A percentile compares a stretch with the other conserved stretches of the same genome.
Evolutionary conservation across 2,888 invertebrate genomes (phyloP).

Genomic region (Rhamphomyia laevipes): DNA sequence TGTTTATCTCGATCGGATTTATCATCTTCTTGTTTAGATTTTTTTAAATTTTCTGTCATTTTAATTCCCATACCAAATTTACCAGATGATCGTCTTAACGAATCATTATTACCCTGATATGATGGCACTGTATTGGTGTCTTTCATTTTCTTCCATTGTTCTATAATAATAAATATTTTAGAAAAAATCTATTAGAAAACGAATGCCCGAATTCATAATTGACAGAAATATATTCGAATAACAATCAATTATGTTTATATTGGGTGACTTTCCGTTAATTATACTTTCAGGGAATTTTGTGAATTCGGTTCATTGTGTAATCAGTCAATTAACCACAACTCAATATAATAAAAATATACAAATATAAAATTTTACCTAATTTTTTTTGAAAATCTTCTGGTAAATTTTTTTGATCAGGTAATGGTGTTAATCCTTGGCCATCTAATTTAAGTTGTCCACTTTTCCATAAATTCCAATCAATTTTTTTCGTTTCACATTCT

Average conservation of each 20-base stretch:
- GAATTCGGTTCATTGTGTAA: neutral
- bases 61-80: conserved; percentile 4
- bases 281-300: no score
- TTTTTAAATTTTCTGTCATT: conserved; percentile 22
- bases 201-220: neutral
- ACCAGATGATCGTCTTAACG: conserved; percentile 24
- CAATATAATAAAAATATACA: neutral
- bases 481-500: conserved; percentile 39
- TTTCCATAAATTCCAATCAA: conserved; percentile 52
- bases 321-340: neutral
- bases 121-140: conserved; percentile 46
- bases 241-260: no score
- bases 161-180: conserved; percentile 29
- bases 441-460: conserved; percentile 38
- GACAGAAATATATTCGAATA: no score
- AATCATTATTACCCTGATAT: conserved; percentile 29
- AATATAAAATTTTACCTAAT: conserved; percentile 42
- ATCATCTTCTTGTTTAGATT: conserved; percentile 27
- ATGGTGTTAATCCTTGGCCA: conserved; percentile 35
- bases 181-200: neutral
- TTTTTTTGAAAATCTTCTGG: conserved; percentile 75
- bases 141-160: conserved; percentile 75
- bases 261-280: neutral
- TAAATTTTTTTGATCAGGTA: conserved; percentile 52
- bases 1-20: conserved; percentile 50